These are phyloP conservation scores for Akabosia matsudoensis DNA, from an alignment of 1,140 invertebrate species.

Conservation along the genomic window DNA sequence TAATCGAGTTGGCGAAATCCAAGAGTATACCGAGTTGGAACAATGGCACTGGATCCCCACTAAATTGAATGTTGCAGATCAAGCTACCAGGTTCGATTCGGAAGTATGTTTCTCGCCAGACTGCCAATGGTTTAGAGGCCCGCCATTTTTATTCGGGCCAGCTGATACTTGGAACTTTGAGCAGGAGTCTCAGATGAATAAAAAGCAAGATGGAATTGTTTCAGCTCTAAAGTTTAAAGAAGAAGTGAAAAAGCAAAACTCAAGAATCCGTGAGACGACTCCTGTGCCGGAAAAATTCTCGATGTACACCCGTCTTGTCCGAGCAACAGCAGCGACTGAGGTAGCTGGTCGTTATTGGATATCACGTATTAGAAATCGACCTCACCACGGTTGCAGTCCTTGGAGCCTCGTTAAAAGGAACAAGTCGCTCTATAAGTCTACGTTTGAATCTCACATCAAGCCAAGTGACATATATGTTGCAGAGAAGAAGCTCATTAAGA, in stretches of 20 bases:
- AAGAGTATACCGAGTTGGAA: slow-evolving; percentile 20
- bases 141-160: background rate
- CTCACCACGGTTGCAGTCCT: too few species aligned
- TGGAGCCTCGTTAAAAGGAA: too few species aligned
- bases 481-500: background rate
- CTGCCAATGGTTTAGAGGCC: background rate
- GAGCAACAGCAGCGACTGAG: background rate
- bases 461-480: background rate
- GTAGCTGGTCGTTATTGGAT: too few species aligned
- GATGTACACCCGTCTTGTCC: background rate
- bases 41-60: slow-evolving; percentile 44
- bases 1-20: slow-evolving; percentile 46
- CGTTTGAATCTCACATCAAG: background rate
- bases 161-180: background rate
- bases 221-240: background rate
- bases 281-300: too few species aligned
- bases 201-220: too few species aligned
- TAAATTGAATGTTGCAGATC: slow-evolving; percentile 34
- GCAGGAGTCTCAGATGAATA: background rate
- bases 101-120: background rate
- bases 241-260: background rate
- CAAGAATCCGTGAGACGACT: background rate
- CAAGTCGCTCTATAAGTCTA: background rate
- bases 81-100: background rate
- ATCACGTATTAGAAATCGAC: too few species aligned